Conservation (phyloP, 1,140 invertebrate species). For the Argopecten irradians region DNA sequence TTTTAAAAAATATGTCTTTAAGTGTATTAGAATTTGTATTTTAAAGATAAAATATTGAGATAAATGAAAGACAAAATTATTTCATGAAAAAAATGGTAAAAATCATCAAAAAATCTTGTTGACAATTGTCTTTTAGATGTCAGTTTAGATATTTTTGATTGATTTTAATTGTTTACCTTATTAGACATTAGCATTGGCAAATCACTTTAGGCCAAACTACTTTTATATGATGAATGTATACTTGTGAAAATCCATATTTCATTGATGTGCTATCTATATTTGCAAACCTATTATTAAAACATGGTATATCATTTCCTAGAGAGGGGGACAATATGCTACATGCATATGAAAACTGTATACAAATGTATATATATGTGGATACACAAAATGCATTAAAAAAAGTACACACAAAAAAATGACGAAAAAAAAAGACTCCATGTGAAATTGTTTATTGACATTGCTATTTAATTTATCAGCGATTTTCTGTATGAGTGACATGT, state of each 20-base stretch:
- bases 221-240: not conserved
- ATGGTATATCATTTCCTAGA: not conserved
- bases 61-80: not conserved
- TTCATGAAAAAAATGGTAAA: not conserved
- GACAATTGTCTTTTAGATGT: not conserved
- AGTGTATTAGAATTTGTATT: not conserved
- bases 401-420: not conserved
- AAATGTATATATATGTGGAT: too few relatives aligned
- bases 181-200: not conserved
- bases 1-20: not conserved
- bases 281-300: not conserved
- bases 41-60: not conserved
- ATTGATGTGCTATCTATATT: not conserved
- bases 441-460: not conserved
- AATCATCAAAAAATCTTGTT: not conserved
- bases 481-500: not conserved
- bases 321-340: not conserved
- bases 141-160: not conserved
- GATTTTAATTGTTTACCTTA: not conserved
- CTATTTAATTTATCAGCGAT: not conserved
- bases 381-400: not conserved
- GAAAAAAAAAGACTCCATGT: not conserved
- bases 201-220: not conserved
- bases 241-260: not conserved
- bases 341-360: not conserved